phyloP scores from a whole-genome alignment of 2,888 invertebrate species.

The Nycteola revayana region DNA sequence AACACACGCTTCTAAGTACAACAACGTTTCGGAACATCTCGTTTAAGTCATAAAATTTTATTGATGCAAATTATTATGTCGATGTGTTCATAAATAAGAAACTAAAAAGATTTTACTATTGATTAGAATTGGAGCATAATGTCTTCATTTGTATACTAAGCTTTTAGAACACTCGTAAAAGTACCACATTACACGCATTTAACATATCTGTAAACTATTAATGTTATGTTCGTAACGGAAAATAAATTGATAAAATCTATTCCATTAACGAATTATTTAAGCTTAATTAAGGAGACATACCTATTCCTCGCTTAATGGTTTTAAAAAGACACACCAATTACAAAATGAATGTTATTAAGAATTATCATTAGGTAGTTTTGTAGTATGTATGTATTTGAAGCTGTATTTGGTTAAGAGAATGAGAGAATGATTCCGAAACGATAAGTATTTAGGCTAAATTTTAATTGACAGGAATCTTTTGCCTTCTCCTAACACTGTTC shows the following conservation, averaged over 20 bases:
- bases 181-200: slow-evolving; percentile 46
- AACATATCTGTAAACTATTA: slow-evolving; percentile 44
- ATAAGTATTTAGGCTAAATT: slow-evolving; percentile 52
- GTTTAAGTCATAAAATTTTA: slow-evolving; percentile 39
- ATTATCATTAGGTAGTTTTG: slow-evolving; percentile 25
- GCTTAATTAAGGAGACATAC: slow-evolving; percentile 55
- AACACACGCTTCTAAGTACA: slow-evolving; percentile 71
- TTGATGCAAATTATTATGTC: slow-evolving; percentile 27
- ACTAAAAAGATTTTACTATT: slow-evolving; percentile 19
- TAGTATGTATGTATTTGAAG: slow-evolving; percentile 22
- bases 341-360: slow-evolving; percentile 34
- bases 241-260: slow-evolving; percentile 34
- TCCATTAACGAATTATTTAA: slow-evolving; percentile 56
- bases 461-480: slow-evolving; percentile 52
- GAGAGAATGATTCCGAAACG: slow-evolving; percentile 49
- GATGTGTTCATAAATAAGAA: slow-evolving; percentile 25
- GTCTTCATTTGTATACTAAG: slow-evolving; percentile 48
- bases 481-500: slow-evolving; percentile 71
- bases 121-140: slow-evolving; percentile 37
- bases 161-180: slow-evolving; percentile 43
- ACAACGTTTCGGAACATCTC: slow-evolving; percentile 53
- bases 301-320: slow-evolving; percentile 31
- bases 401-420: slow-evolving; percentile 14
- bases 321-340: slow-evolving; percentile 35
- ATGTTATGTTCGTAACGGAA: slow-evolving; percentile 44